Conservation (phyloP, 2,888 invertebrate genomes). For the Lordiphosa andalusiaca region DNA sequence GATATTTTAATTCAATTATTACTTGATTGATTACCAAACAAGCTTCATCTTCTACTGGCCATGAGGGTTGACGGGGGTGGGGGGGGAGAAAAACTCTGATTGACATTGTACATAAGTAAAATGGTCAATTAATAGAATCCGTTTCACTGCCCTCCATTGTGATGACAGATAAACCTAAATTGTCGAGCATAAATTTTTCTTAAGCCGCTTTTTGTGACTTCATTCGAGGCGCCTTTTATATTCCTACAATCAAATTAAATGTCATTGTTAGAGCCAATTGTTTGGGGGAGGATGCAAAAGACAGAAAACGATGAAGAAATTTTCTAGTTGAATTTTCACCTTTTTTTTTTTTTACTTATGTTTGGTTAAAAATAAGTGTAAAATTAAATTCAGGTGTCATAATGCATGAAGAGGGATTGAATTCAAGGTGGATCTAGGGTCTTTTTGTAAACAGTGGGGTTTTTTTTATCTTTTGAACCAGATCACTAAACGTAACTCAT, state of each 20-base stretch:
- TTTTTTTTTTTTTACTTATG: no score
- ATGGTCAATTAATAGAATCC: slow-evolving; percentile 54
- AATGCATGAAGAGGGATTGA: no score
- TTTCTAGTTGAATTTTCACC: neutral
- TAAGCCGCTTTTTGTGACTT: slow-evolving; percentile 44
- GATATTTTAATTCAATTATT: no score
- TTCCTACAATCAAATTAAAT: slow-evolving; percentile 45
- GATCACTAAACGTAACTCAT: no score
- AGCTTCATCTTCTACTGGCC: neutral
- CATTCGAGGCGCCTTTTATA: slow-evolving; percentile 38
- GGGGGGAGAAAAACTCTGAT: slow-evolving; percentile 2
- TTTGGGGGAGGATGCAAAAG: neutral
- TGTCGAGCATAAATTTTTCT: slow-evolving; percentile 34
- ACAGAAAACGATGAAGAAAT: neutral
- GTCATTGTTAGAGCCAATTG: slow-evolving; percentile 57
- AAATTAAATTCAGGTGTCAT: no score
- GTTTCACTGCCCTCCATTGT: slow-evolving; percentile 40
- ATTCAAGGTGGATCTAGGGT: no score
- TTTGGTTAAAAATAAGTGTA: no score
- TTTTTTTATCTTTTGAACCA: no score
- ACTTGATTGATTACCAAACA: no score
- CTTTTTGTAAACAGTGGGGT: no score
- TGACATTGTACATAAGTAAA: slow-evolving; percentile 19
- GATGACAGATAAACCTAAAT: slow-evolving; percentile 43
- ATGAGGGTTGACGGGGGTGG: slow-evolving; percentile 10